Base-by-base conservation (phyloP, 1,140 invertebrate species). In the Heterodera schachtii region DNA sequence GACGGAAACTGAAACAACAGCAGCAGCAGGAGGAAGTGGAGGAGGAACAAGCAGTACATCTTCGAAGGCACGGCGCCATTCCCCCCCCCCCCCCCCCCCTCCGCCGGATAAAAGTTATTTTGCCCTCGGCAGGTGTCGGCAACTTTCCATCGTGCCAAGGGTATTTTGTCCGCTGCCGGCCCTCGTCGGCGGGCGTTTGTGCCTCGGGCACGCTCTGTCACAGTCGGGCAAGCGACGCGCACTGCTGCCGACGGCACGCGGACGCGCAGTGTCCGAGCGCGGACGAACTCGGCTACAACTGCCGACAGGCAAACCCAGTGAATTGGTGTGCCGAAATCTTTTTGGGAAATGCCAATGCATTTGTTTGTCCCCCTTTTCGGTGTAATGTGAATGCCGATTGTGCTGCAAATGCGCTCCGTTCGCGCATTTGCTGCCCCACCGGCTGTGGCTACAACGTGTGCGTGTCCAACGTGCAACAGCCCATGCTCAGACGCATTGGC, bases 381-480 rank as follows among this genome's bases (percentile, higher is more conserved):
- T 81, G 79, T n/a, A 81, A 81, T 77, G 3, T 57, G n/a, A 81
- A 81, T 43, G 3, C 47, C n/a, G 79, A 81, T 49, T 81, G 79
- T 46, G 79, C 71, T 2, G 64, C 79, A 81, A 81, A 81, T 80
- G n/a, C 64, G 6, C 31, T 81, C 19, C 73, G 44, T n/a, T 67
- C 60, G 47, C 75, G 82, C 41, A 81, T 81, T 81, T 81, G 79
- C 44, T 81, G 79, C 19, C 79, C 79, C 60, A 81, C 80, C 19
- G 79, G 79, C 19, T 81, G 79, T 46, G 79, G 79, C 13, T 81
- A 81, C 66, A 81, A 81, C 66, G 64, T 79, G 3, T 81, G 79
- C 66, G 11, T 81, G 44, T 49, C 76, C 16, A 81, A 81, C 60
- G 52, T 81, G 16, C 80, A 47, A 13, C 64, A 44, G 9, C 41